Evolutionary conservation across 2,113 vertebrate genomes (phyloP).

Genomic region (Pteropus alecto): DNA sequence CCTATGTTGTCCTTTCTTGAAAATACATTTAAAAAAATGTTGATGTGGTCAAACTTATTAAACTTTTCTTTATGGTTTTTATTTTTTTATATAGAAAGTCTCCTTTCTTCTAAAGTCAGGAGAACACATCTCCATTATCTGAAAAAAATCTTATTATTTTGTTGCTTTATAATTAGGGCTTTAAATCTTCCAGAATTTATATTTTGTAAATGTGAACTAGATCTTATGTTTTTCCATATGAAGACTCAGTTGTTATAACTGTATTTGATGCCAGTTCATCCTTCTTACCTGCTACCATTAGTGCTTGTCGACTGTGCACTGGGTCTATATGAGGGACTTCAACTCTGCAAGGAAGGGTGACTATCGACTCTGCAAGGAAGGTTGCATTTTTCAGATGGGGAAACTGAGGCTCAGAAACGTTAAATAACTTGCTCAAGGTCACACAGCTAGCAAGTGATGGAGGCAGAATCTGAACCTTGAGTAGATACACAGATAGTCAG

Average conservation of each 20-base stretch:
- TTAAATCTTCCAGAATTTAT: neutral
- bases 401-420: neutral
- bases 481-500: neutral
- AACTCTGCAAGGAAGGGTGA: too few relatives aligned
- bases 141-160: neutral
- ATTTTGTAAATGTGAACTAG: neutral
- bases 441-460: neutral
- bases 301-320: neutral
- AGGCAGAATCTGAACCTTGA: neutral
- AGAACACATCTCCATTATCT: neutral
- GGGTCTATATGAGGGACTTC: neutral
- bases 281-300: accelerated
- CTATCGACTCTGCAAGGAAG: too few relatives aligned
- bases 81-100: neutral
- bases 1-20: neutral
- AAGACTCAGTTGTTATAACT: neutral
- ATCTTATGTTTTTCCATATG: neutral
- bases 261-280: neutral
- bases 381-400: neutral
- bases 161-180: neutral
- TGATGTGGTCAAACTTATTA: neutral
- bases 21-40: neutral
- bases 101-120: neutral
- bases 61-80: neutral
- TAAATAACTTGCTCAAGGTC: neutral